Percentiles rank a stretch among this genome's conserved stretches.
phyloP scores from a whole-genome alignment of 1,140 invertebrate genomes.

The Chironomus tepperi region DNA sequence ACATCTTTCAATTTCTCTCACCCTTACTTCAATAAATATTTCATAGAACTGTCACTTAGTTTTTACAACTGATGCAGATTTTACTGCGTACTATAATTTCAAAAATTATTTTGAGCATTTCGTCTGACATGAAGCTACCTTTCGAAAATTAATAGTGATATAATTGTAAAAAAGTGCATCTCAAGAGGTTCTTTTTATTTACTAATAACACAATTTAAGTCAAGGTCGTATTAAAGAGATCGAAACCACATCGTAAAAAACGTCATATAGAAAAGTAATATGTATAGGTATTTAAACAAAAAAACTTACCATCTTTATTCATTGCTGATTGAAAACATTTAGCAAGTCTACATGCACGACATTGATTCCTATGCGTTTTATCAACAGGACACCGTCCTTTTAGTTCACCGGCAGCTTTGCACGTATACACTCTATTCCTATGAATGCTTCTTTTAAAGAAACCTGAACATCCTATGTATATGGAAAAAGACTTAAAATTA shows the following conservation, averaged over 20 bases:
- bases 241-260: too few relatives aligned
- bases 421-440: slow-evolving; percentile 89
- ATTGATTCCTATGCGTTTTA: slow-evolving; percentile 96
- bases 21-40: not conserved
- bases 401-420: slow-evolving; percentile 86
- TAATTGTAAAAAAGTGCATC: too few relatives aligned
- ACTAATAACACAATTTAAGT: too few relatives aligned
- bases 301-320: slow-evolving; percentile 96
- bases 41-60: slow-evolving; percentile 10
- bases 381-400: slow-evolving; percentile 92
- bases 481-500: slow-evolving; percentile 18
- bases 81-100: not conserved
- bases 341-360: slow-evolving; percentile 87
- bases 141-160: too few relatives aligned
- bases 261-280: too few relatives aligned
- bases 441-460: slow-evolving; percentile 97
- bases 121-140: too few relatives aligned
- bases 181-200: too few relatives aligned
- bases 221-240: too few relatives aligned
- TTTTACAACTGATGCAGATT: not conserved
- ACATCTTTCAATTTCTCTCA: slow-evolving; percentile 22
- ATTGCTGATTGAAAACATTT: slow-evolving; percentile 97
- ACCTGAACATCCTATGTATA: slow-evolving; percentile 76
- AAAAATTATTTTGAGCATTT: not conserved
- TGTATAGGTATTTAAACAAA: too few relatives aligned